Percentiles rank a stretch among this genome's conserved stretches.
phyloP scores from a whole-genome alignment of 30 jellyfish, hydroid and myxozoan genomes.

The Clytia hemisphaerica region DNA sequence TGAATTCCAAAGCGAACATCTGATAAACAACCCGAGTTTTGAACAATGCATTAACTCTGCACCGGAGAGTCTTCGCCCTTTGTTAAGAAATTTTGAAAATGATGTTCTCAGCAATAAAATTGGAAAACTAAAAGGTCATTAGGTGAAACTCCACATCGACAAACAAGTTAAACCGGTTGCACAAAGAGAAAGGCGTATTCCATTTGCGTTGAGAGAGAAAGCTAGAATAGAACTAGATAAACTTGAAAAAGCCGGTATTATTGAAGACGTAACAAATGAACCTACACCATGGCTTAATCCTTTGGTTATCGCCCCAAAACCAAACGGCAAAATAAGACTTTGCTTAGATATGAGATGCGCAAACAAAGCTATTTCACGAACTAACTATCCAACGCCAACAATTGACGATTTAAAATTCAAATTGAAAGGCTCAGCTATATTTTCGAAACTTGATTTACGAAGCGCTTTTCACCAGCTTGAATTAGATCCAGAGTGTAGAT shows the following conservation, averaged over 20 bases:
- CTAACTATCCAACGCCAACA: conserved; percentile 1
- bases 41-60: no score
- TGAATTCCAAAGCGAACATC: no score
- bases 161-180: conserved; percentile 15
- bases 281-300: conserved; percentile 17
- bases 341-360: conserved; percentile 6
- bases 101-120: neutral
- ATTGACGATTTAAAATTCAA: neutral
- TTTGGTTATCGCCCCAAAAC: neutral
- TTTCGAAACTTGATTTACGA: neutral
- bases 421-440: neutral
- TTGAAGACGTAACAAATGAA: neutral
- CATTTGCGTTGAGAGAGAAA: neutral
- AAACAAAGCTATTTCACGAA: neutral
- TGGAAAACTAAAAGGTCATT: neutral
- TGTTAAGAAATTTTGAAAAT: neutral
- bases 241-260: neutral
- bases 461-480: neutral
- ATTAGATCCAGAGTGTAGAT: neutral
- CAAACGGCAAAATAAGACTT: neutral
- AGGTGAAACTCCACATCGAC: neutral
- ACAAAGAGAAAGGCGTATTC: conserved; percentile 20
- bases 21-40: no score
- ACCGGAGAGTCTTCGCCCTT: neutral
- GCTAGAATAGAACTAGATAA: neutral